These are phyloP conservation scores for Zaprionus nigranus DNA, from an alignment of 1,140 invertebrate genomes.

Conservation along the genomic window DNA sequence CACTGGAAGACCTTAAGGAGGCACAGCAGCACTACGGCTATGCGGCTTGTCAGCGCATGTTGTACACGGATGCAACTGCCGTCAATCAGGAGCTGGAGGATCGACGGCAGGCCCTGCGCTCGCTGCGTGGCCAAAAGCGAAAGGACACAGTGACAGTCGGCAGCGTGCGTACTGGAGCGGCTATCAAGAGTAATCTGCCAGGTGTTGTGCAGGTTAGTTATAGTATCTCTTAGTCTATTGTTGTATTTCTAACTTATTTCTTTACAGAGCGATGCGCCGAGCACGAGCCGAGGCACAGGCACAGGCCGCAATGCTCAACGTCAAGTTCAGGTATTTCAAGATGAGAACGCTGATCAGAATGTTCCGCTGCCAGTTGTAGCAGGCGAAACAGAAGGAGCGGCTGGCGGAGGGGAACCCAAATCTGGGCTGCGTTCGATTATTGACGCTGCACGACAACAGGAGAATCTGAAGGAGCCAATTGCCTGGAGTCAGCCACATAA, in stretches of 20 bases:
- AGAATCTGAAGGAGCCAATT: conserved; percentile 87
- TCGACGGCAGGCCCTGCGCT: conserved; percentile 88
- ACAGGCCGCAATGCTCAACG: conserved; percentile 46
- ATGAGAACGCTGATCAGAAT: conserved; percentile 67
- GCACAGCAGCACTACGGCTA: conserved; percentile 89
- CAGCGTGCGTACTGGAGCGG: conserved; percentile 85
- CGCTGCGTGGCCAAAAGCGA: conserved; percentile 84
- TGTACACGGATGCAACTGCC: conserved; percentile 86
- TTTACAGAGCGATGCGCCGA: conserved; percentile 43
- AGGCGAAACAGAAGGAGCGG: background rate
- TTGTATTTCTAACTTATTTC: background rate
- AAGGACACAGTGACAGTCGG: conserved; percentile 87
- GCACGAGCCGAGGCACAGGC: conserved; percentile 39
- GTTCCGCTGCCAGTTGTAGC: conserved; percentile 13
- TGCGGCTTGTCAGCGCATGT: conserved; percentile 87
- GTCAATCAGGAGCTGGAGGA: conserved; percentile 87
- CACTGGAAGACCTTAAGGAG: conserved; percentile 89
- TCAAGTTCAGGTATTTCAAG: conserved; percentile 69
- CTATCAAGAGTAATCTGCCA: conserved; percentile 64
- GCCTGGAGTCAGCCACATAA: conserved; percentile 86
- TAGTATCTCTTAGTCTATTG: background rate
- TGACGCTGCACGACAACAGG: conserved; percentile 85
- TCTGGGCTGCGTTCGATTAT: conserved; percentile 85
- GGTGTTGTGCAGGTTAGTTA: conserved; percentile 67
- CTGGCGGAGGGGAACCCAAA: conserved; percentile 38